Conservation (phyloP, 2,797 vertebrate species). For the Macropodus opercularis region DNA sequence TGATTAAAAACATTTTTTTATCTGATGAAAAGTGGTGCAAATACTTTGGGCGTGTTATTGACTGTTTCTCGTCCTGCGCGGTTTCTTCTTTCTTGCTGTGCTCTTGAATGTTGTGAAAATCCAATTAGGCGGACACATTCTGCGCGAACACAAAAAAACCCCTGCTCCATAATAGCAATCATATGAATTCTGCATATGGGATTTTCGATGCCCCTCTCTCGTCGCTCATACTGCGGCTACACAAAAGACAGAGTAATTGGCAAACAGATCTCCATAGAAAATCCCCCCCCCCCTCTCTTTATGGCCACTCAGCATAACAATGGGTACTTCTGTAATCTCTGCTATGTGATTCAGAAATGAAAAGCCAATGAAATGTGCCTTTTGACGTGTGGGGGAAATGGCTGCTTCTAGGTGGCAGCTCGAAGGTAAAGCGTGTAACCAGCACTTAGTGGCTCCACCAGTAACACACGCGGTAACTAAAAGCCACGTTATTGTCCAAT, state of each 20-base stretch:
- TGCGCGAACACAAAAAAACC: constrained; percentile 61
- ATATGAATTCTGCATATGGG: constrained; percentile 73
- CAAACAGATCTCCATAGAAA: constrained; percentile 71
- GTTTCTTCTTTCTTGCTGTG: constrained; percentile 31
- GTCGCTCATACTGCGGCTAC: constrained; percentile 59
- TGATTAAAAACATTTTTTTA: constrained; percentile 25
- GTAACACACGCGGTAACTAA: constrained; percentile 34
- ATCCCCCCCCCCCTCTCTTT: constrained; percentile 54
- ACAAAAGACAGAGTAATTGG: constrained; percentile 76
- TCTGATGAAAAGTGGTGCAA: constrained; percentile 23
- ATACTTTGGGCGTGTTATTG: constrained; percentile 37
- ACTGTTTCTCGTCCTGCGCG: constrained; percentile 12
- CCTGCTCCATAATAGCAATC: constrained; percentile 58
- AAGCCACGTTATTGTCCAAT: constrained; percentile 16
- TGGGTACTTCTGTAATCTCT: constrained; percentile 62
- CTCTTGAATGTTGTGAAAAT: constrained; percentile 64
- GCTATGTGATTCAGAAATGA: constrained; percentile 57
- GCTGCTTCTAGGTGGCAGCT: constrained; percentile 17
- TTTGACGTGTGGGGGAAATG: constrained; percentile 45
- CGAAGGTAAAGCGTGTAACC: constrained; percentile 15
- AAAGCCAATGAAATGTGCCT: constrained; percentile 59
- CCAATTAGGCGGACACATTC: constrained; percentile 74
- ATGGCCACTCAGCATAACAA: constrained; percentile 70
- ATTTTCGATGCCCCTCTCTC: constrained; percentile 57
- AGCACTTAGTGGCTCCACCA: constrained; percentile 33